Base-by-base conservation (phyloP, 1,140 invertebrate species). In the Procambarus clarkii region DNA sequence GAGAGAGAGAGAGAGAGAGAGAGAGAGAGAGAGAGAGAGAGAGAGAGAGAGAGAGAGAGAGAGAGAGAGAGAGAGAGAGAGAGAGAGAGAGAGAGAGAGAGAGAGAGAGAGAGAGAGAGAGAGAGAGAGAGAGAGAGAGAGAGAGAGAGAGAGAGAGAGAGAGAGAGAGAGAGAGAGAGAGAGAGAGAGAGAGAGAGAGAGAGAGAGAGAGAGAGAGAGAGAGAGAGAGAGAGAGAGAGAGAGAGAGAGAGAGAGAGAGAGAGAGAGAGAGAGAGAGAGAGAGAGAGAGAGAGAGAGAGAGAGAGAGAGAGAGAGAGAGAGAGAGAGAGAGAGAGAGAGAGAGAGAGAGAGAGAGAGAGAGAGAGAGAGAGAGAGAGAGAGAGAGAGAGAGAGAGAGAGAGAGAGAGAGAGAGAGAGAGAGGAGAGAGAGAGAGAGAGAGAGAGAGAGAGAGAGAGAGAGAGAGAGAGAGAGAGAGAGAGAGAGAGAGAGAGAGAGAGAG, bases 41-140 rank as follows among this genome's bases (percentile, higher is more conserved):
- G 9, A 21, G 64, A 11, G 64, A 21, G 21, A 69, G 64, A 69
- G 21, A 69, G 21, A 21, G 64, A 69, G 11, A 11, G 64, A 21
- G 21, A 11, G 64, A 69, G 64, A 69, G 64, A 69, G 64, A 69
- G 64, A 69, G 64, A 69, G 64, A 69, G 64, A 69, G 64, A 69
- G 64, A 69, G 64, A 69, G 64, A 69, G 64, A 69, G 64, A 69
- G 64, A 69, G 64, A 69, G 64, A 69, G 64, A 69, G 64, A 69
- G 64, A 69, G 64, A 69, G 64, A 69, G 64, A 69, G 64, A 69
- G 64, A 69, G 64, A 69, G 64, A 69, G 64, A 69, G 64, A 69
- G 64, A 69, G 64, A 69, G 11, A 11, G 64, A 21, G 9, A 69
- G 21, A 69, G 21, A 21, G 11, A 69, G 64, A 9, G 64, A 69